These are phyloP conservation scores for Trisateles emortualis DNA, from an alignment of 2,888 invertebrate genomes.

Conservation along the genomic window DNA sequence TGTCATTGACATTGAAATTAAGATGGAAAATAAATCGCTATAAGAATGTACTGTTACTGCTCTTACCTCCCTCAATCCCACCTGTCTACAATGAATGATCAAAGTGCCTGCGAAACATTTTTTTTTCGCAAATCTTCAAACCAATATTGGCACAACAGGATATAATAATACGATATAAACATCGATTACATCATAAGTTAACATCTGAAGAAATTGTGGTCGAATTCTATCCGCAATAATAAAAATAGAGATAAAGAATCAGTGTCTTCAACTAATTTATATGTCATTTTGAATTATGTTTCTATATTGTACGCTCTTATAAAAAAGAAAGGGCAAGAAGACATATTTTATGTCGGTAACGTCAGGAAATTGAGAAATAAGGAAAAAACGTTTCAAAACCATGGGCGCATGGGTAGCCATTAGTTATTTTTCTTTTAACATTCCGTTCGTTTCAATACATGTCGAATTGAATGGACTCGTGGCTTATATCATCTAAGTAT, in stretches of 20 bases:
- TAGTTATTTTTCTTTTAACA: background rate
- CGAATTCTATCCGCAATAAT: too few species aligned
- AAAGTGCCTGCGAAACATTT: too few species aligned
- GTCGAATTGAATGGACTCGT: conserved; percentile 14
- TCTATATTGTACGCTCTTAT: background rate
- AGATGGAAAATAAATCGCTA: too few species aligned
- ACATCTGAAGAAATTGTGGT: too few species aligned
- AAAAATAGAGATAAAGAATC: background rate
- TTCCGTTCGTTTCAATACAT: conserved; percentile 2
- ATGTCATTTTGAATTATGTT: background rate
- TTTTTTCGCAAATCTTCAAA: too few species aligned
- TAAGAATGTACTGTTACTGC: too few species aligned
- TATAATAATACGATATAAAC: too few species aligned
- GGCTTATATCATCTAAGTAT: conserved; percentile 13
- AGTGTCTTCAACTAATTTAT: background rate
- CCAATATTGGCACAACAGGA: too few species aligned
- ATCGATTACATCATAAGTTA: too few species aligned
- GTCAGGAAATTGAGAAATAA: conserved; percentile 6
- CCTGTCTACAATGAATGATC: too few species aligned
- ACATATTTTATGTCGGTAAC: background rate
- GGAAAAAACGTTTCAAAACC: background rate
- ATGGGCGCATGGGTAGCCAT: background rate
- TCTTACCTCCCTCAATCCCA: too few species aligned
- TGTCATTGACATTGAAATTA: too few species aligned
- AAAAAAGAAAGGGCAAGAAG: background rate